Conservation (phyloP, 1,140 invertebrate genomes). For the Pygmarrhopalites habei region DNA sequence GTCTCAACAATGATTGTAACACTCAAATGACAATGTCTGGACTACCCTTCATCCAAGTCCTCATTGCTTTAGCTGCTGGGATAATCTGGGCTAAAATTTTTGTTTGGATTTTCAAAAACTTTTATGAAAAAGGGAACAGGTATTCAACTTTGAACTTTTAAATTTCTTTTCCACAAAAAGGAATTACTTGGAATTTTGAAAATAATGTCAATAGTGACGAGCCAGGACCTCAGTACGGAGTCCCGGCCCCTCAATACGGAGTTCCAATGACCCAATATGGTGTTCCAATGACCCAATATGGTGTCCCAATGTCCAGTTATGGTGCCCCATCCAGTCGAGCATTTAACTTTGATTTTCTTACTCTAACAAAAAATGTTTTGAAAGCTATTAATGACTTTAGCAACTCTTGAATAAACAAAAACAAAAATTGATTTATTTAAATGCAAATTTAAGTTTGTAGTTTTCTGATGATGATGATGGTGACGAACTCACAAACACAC, state of each 20-base stretch:
- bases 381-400: slow-evolving; percentile 18
- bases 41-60: slow-evolving; percentile 14
- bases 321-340: slow-evolving; percentile 4
- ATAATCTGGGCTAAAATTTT: slow-evolving; percentile 14
- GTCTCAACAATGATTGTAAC: neutral
- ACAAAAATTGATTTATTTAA: slow-evolving; percentile 4
- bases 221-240: neutral
- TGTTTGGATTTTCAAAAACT: slow-evolving; percentile 9
- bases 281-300: slow-evolving; percentile 4
- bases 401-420: slow-evolving; percentile 10
- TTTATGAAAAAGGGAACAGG: neutral
- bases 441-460: neutral
- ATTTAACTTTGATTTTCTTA: neutral
- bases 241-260: neutral
- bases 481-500: no score
- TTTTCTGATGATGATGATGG: no score
- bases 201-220: no score
- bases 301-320: neutral
- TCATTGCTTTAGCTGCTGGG: slow-evolving; percentile 11
- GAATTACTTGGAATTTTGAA: no score
- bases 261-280: slow-evolving; percentile 3
- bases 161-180: no score
- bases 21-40: slow-evolving; percentile 10
- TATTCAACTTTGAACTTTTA: neutral
- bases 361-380: slow-evolving; percentile 14